Conservation (phyloP, 2,113 vertebrate genomes). For the Dissostichus mawsoni region DNA sequence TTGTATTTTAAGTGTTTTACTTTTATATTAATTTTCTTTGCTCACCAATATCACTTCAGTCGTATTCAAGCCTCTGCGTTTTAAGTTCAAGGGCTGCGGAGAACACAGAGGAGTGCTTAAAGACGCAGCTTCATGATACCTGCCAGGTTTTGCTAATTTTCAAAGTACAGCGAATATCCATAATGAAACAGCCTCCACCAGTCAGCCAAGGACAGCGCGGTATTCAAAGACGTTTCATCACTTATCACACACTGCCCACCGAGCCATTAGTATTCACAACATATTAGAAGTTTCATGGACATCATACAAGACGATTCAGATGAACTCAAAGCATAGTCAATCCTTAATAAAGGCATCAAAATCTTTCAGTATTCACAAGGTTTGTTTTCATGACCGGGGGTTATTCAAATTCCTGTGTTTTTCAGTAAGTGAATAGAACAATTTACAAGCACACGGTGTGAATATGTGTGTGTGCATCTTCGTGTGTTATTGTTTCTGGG, state of each 20-base stretch:
- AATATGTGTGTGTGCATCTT: slow-evolving; percentile 16
- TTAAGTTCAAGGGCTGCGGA: slow-evolving; percentile 78
- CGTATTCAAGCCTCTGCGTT: slow-evolving; percentile 60
- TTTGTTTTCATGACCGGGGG: slow-evolving; percentile 74
- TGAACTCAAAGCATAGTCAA: slow-evolving; percentile 65
- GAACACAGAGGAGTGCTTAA: slow-evolving; percentile 70
- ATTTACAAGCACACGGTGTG: slow-evolving; percentile 60
- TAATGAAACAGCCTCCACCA: slow-evolving; percentile 66
- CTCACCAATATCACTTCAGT: slow-evolving; percentile 62
- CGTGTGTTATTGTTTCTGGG: slow-evolving; percentile 71
- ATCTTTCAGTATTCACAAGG: slow-evolving; percentile 67
- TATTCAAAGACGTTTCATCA: slow-evolving; percentile 72
- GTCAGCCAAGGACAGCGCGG: slow-evolving; percentile 72
- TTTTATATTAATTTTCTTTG: slow-evolving; percentile 75
- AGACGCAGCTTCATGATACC: slow-evolving; percentile 74
- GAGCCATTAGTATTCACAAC: slow-evolving; percentile 76
- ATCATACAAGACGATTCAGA: slow-evolving; percentile 62
- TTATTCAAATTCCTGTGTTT: slow-evolving; percentile 67
- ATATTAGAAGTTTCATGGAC: slow-evolving; percentile 76
- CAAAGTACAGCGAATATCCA: slow-evolving; percentile 68
- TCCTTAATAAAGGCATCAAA: slow-evolving; percentile 73
- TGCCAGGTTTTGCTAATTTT: slow-evolving; percentile 77
- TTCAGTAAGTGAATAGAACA: slow-evolving; percentile 56
- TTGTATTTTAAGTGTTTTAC: slow-evolving; percentile 78
- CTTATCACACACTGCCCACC: slow-evolving; percentile 68